These are phyloP conservation scores for Drosophila lowei DNA, from an alignment of 1,140 invertebrate species.

Conservation along the genomic window DNA sequence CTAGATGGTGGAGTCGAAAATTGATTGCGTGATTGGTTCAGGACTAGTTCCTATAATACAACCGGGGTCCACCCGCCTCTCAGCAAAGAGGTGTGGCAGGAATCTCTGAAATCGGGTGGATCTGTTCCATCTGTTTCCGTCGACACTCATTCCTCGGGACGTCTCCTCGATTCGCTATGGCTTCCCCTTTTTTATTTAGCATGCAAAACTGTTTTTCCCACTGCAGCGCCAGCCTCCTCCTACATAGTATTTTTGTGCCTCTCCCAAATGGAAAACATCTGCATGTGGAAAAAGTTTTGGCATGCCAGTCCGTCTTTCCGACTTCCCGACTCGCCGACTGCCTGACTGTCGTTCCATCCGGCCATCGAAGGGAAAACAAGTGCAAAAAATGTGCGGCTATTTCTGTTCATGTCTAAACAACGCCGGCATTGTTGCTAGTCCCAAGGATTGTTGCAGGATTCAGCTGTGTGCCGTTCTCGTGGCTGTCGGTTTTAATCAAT, in stretches of 20 bases:
- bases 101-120: not conserved
- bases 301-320: not conserved
- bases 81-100: not conserved
- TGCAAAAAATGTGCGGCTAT: slow-evolving; percentile 30
- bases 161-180: too few relatives aligned
- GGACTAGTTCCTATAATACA: too few relatives aligned
- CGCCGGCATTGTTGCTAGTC: slow-evolving; percentile 25
- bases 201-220: slow-evolving; percentile 56
- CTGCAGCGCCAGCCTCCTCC: slow-evolving; percentile 7
- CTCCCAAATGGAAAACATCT: slow-evolving; percentile 44
- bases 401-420: slow-evolving; percentile 28
- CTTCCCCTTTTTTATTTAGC: slow-evolving; percentile 37
- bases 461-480: slow-evolving; percentile 8
- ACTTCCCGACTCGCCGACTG: not conserved
- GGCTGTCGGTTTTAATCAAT: slow-evolving; percentile 68
- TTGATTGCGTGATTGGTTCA: too few relatives aligned
- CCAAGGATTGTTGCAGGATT: slow-evolving; percentile 2
- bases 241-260: slow-evolving; percentile 28
- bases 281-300: slow-evolving; percentile 43
- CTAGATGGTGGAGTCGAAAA: too few relatives aligned
- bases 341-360: slow-evolving; percentile 1
- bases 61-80: too few relatives aligned
- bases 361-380: slow-evolving; percentile 5
- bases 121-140: too few relatives aligned
- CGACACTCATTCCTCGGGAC: too few relatives aligned